These are phyloP conservation scores for Polyploca ridens DNA, from an alignment of 2,888 invertebrate species.

Conservation along the genomic window DNA sequence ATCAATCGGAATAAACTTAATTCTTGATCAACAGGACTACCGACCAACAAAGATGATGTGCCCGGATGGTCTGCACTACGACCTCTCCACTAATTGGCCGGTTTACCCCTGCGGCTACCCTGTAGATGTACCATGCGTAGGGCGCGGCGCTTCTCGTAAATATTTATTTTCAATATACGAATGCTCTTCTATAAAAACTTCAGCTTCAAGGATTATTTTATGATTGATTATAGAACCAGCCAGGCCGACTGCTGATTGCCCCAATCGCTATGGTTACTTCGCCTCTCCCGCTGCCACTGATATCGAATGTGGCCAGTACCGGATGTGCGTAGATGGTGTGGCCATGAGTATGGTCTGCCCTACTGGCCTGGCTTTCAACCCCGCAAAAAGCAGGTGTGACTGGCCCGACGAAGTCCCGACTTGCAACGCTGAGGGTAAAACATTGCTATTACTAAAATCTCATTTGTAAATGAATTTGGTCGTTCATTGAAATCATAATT, in stretches of 20 bases:
- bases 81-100: slow-evolving; percentile 85
- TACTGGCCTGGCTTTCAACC: slow-evolving; percentile 86
- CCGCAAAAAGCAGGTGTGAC: slow-evolving; percentile 88
- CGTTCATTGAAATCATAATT: slow-evolving; percentile 7
- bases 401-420: slow-evolving; percentile 92
- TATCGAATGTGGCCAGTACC: slow-evolving; percentile 88
- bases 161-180: slow-evolving; percentile 33
- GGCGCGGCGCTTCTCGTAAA: slow-evolving; percentile 86
- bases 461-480: not conserved
- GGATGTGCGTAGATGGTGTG: slow-evolving; percentile 86
- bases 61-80: slow-evolving; percentile 91
- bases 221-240: slow-evolving; percentile 82
- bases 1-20: not conserved
- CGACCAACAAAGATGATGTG: slow-evolving; percentile 87
- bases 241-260: slow-evolving; percentile 88
- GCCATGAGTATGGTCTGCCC: not conserved
- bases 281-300: slow-evolving; percentile 52
- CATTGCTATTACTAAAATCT: not conserved
- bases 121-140: slow-evolving; percentile 89
- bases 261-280: slow-evolving; percentile 92
- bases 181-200: not conserved
- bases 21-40: slow-evolving; percentile 72
- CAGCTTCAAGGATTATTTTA: not conserved
- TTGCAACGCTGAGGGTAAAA: slow-evolving; percentile 84
- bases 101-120: slow-evolving; percentile 92